Base-by-base conservation (phyloP, 2,888 invertebrate species). In the Drosophila lutescens region DNA sequence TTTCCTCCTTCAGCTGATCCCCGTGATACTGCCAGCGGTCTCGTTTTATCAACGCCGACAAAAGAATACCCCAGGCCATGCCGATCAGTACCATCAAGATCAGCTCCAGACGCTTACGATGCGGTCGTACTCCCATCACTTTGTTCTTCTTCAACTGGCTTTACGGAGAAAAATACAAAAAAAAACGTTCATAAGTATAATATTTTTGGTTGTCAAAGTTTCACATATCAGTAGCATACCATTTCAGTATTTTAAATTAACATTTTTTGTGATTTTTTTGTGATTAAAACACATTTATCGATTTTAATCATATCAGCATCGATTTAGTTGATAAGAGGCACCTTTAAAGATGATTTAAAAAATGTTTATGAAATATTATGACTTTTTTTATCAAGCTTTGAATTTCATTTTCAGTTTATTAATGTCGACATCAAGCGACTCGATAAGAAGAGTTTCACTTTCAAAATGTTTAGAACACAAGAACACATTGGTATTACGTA, bases 21-120 rank as follows among this genome's bases (percentile, higher is more conserved):
- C 10, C 10, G 2, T 10, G 5, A 9, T 30, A 13, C 30, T 63
- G 44, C 40, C 43, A 47, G 6, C 67, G 78, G 0, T 40, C 58
- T 0, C 69, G 67, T 13, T 81, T 82, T 65, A 90, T 36, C 7
- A 91, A 66, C 56, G 81, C 86, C 12, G 91, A 89, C 17, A 91
- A 55, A 5, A 79, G 70, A 36, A 88, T 77, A 12, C 91, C 91
- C 60, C 87, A 79, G 20, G 86, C 69, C 44, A 91, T 63, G 9
- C 91, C 91, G 17, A 86, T 49, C 34, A 89, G 62, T 9, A 91
- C 63, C 55, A 86, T 81, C 7, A 82, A 50, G 38, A 90, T 30
- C 26, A 86, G 62, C 60, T 88, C 80, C 40, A 78, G 7, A 26
- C 62, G 71, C 32, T 78, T 76, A 15, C 73, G 68, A 7, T 79